phyloP scores from a whole-genome alignment of 2,113 vertebrate genomes.

The Centropus unirufus region DNA sequence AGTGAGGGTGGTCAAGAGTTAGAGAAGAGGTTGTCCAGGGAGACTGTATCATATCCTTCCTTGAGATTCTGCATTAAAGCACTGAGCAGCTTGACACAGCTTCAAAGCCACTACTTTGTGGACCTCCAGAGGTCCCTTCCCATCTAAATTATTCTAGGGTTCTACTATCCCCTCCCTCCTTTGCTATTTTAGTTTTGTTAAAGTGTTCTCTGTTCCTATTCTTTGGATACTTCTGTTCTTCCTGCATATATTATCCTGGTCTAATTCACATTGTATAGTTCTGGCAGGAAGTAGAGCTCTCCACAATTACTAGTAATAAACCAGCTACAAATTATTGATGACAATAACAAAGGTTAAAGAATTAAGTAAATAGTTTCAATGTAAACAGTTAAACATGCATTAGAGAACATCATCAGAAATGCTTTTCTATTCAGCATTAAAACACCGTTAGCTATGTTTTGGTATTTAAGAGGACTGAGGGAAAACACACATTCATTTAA shows the following conservation, averaged over 20 bases:
- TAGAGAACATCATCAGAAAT: conserved; percentile 11
- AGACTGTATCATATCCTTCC: background rate
- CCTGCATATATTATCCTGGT: rapidly evolving
- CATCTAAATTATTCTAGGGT: background rate
- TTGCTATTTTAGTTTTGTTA: background rate
- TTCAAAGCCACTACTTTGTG: background rate
- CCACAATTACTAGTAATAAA: background rate
- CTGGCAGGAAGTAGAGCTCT: background rate
- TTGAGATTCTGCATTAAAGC: background rate
- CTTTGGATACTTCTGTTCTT: background rate
- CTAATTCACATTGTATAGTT: background rate
- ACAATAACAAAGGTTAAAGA: background rate
- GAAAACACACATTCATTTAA: conserved; percentile 23
- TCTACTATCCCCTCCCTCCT: background rate
- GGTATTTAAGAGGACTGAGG: background rate
- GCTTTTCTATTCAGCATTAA: background rate
- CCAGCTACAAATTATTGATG: background rate
- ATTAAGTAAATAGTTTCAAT: conserved; percentile 24
- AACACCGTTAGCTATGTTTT: background rate
- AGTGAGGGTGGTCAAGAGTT: background rate
- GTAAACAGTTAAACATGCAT: background rate
- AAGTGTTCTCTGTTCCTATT: background rate
- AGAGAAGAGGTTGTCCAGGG: background rate
- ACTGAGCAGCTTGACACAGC: background rate
- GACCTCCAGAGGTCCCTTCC: background rate